These are phyloP conservation scores for Zootermopsis nevadensis DNA, from an alignment of 2,888 invertebrate genomes.

Conservation along the genomic window DNA sequence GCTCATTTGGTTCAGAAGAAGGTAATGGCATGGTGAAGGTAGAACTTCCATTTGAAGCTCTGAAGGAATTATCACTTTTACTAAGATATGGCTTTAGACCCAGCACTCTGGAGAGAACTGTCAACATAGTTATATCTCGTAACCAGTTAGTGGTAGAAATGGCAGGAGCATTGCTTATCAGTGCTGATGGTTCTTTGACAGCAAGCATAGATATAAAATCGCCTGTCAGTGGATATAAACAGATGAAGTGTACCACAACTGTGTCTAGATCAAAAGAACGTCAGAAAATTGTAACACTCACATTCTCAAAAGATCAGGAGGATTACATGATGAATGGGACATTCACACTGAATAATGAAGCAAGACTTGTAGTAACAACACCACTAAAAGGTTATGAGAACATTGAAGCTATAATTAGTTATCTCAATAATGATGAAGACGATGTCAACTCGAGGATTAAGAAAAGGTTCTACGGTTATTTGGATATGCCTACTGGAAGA, in stretches of 20 bases:
- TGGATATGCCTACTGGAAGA: background rate
- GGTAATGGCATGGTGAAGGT: constrained; percentile 43
- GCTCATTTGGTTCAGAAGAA: background rate
- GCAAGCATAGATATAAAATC: constrained; percentile 38
- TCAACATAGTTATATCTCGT: constrained; percentile 19
- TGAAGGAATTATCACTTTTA: constrained; percentile 44
- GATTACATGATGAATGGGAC: background rate
- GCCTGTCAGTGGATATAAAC: constrained; percentile 48
- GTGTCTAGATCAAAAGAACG: constrained; percentile 23
- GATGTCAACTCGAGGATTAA: background rate
- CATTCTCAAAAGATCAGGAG: constrained; percentile 19
- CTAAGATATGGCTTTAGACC: constrained; percentile 32
- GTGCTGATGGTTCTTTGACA: constrained; percentile 27
- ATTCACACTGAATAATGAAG: constrained; percentile 18
- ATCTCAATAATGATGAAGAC: background rate
- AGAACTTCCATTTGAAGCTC: constrained; percentile 48
- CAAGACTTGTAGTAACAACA: constrained; percentile 35
- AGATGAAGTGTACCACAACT: constrained; percentile 25
- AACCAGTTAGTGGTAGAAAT: constrained; percentile 28
- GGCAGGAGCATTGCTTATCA: background rate
- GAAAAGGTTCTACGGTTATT: background rate
- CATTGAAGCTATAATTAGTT: constrained; percentile 30
- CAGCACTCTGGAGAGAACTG: constrained; percentile 23
- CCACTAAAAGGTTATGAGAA: constrained; percentile 36
- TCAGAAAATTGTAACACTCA: constrained; percentile 20